Evolutionary conservation across 2,888 invertebrate genomes (phyloP).

Genomic region (Ormyrus rosae): DNA sequence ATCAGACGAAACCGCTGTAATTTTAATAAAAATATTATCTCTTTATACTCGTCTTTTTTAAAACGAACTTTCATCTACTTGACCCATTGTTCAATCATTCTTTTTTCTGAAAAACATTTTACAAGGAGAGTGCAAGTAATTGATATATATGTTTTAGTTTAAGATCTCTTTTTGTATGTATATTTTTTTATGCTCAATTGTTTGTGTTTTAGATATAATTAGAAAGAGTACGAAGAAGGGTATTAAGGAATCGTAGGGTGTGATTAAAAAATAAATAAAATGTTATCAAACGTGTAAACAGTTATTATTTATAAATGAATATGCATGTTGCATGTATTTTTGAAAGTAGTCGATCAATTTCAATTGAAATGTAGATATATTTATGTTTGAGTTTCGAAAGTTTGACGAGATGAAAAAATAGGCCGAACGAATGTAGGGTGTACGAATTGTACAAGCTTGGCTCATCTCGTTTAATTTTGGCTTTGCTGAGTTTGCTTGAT

Average conservation of each 20-base stretch:
- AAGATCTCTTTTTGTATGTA: too few relatives aligned
- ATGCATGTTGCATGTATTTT: constrained; percentile 7
- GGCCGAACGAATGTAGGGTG: neutral
- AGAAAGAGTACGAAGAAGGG: neutral
- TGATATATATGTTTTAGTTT: too few relatives aligned
- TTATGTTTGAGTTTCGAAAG: neutral
- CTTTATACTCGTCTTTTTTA: too few relatives aligned
- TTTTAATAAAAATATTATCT: too few relatives aligned
- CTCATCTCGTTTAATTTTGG: too few relatives aligned
- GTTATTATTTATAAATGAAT: neutral
- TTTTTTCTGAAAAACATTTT: too few relatives aligned
- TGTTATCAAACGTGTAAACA: neutral
- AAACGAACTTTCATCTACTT: too few relatives aligned
- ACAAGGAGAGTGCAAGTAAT: too few relatives aligned
- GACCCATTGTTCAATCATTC: too few relatives aligned
- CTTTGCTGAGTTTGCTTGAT: too few relatives aligned
- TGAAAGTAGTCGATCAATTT: neutral
- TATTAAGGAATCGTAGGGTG: neutral
- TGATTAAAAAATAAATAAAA: neutral
- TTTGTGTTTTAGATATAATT: constrained; percentile 9
- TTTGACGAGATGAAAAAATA: neutral
- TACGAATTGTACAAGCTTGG: too few relatives aligned
- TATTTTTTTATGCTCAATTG: neutral
- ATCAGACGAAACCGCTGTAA: too few relatives aligned
- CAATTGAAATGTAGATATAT: neutral